Evolutionary conservation across 2,113 vertebrate genomes (phyloP), one percentile per base, ranked within the genome.

Genomic region (Stictonetta naevosa): DNA sequence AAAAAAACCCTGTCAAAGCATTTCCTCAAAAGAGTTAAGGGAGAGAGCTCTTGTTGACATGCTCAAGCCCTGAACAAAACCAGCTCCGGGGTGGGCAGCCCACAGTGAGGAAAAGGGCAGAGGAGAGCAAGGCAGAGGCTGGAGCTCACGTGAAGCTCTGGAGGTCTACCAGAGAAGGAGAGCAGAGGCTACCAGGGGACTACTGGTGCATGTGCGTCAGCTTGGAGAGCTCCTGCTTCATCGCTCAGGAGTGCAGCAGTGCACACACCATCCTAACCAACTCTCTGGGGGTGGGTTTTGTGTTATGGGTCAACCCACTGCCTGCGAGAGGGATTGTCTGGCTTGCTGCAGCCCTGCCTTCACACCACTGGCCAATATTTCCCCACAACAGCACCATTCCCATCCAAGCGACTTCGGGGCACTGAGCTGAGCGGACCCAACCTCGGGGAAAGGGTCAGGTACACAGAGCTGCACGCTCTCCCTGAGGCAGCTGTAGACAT

Each of bases 381-480:
- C 46, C 46, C 46, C 46, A 48, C 46, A 48, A 48, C 20, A 48
- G 20, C 87, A 92, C 58, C 33, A 3, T 46, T 82, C 33, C 55
- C 33, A 34, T 29, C 31, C 73, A 53, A 85, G 50, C 18, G 52
- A 78, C 62, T 72, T 77, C 83, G 46, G 74, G 59, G 55, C 75
- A 66, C 83, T 31, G 73, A 86, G 48, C 86, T 60, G 77, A 84
- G 92, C 22, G 28, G 72, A 80, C 44, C 42, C 81, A 56, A 56
- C 64, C 80, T 71, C 11, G 0, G 52, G 33, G 74, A 86, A 88
- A 86, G 64, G 60, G 38, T 46, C 62, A 69, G 31, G 44, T 83
- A 72, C 76, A 44, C 64, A 93, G 66, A 93, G 69, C 40, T 60
- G 83, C 83, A 42, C 86, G 17, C 88, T 71, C 78, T 74, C 67